Conservation (phyloP, 2,113 vertebrate species). For the Bostrychus sinensis region DNA sequence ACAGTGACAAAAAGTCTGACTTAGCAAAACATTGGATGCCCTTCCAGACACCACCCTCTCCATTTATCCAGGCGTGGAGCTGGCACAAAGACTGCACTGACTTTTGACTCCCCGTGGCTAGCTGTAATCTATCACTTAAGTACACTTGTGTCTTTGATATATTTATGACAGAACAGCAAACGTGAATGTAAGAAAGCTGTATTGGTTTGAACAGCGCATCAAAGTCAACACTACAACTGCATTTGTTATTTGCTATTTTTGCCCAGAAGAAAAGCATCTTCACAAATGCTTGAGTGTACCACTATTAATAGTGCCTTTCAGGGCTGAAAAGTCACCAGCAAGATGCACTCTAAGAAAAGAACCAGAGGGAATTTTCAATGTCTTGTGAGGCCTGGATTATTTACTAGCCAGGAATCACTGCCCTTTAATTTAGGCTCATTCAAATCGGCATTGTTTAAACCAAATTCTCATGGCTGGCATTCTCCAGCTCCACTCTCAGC, state of each 20-base stretch:
- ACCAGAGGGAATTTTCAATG: slow-evolving; percentile 12
- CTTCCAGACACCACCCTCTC: neutral
- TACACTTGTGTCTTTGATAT: no score
- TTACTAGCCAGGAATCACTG: slow-evolving; percentile 17
- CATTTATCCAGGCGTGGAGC: neutral
- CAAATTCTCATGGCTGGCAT: neutral
- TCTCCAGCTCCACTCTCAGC: neutral
- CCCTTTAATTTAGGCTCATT: slow-evolving; percentile 16
- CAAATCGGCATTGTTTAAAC: slow-evolving; percentile 17
- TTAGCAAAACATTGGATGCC: neutral
- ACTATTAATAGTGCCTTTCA: slow-evolving; percentile 77
- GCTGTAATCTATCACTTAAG: no score
- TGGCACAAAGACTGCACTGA: no score
- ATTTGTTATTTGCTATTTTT: slow-evolving; percentile 30
- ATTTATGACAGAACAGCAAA: no score
- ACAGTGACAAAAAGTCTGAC: neutral
- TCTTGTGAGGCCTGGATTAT: neutral
- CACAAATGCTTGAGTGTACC: slow-evolving; percentile 43
- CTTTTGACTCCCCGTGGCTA: no score
- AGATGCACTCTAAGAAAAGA: slow-evolving; percentile 50
- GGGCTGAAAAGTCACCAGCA: slow-evolving; percentile 34
- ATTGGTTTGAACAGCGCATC: slow-evolving; percentile 12
- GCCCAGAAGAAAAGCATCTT: slow-evolving; percentile 43
- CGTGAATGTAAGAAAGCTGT: neutral
- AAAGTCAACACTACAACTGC: slow-evolving; percentile 18